Base-by-base conservation (phyloP, 2,888 invertebrate species). In the Cinara cedri region DNA sequence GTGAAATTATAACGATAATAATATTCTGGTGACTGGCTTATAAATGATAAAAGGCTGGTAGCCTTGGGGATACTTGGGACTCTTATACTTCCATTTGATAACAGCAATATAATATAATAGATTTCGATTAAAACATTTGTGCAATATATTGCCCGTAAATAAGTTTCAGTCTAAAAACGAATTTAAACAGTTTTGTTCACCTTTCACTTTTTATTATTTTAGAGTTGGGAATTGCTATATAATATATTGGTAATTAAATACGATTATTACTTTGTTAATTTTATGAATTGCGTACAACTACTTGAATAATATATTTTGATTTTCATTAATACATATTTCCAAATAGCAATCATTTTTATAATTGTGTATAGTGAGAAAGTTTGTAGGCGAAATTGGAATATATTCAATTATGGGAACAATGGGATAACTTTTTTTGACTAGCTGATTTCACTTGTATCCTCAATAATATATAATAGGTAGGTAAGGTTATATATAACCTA, bases 21-120 rank as follows among this genome's bases (percentile, higher is more conserved):
- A n/a, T 46, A 16, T 66, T 63, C 42, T n/a, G 54, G 42, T 42
- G 78, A 55, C 57, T 76, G 44, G 49, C 68, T 34, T 34, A 6
- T 34, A 34, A 34, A n/a, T n/a, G n/a, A 60, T 78, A 78, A 78
- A 70, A 70, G 78, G 78, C 60, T 21, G 34, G 11, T n/a, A 51
- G 44, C 78, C 60, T 78, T 49, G 60, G 46, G 34, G 8, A 51
- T 60, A 60, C 44, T 34, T 6, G 34, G 3, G 13, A 54, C 34
- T 34, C 19, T 14, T 49, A 63, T 6, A 1, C 34, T 74, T 63
- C 62, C 21, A 34, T 16, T n/a, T 34, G 51, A 51, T 13, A 70
- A 54, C 14, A 16, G 63, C 44, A 51, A 16, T 51, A 51, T 14
- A 34, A 13, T 49, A 26, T 21, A 26, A n/a, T 26, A 63, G 49